Base-by-base conservation (phyloP, 1,140 invertebrate species). In the Brachionus calyciflorus region DNA sequence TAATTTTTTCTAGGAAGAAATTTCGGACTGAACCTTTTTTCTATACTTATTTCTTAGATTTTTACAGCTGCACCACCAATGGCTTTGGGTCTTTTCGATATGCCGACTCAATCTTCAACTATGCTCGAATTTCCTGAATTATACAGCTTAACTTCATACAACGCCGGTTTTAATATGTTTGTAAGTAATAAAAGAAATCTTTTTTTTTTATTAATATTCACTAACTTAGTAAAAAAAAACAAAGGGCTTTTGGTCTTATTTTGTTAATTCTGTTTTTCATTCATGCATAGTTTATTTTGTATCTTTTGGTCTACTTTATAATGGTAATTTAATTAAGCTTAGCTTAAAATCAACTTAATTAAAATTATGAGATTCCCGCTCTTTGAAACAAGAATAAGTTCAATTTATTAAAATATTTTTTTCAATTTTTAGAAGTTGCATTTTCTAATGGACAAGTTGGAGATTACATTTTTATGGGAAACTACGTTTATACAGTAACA, bases 201-300 rank as follows among this genome's bases (percentile, higher is more conserved):
- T 60, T 60, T 60, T 41, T 7, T 17, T 49, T n/a, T 0, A 14
- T 17, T 4, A 40, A 60, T 19, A 19, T 37, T 37, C 5, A 37
- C 12, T 21, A 3, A 37, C 19, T 40, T 28, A 30, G 9, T 26
- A 57, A 26, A 28, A 19, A 6, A 33, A n/a, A 17, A 33, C 12
- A 51, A 73, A 73, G 44, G 91, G 96, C 60, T 99, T 99, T 87
- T 97, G 94, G 92, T 88, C 96, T 78, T 99, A 96, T 95, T 94
- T 97, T 78, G 85, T 90, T 10, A 95, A 98, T 84, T 91, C 94
- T 10, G 86, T 98, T 79, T 87, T 92, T 80, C 96, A 99, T 88
- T 98, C 94, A 7, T 89, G 95, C 40, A 84, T 97, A 77, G 87
- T 99, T 65, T 98, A 95, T 86, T 98, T 94, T 93, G 84, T 98